Evolutionary conservation across 2,113 vertebrate species (phyloP).

Genomic region (Recurvirostra avosetta): DNA sequence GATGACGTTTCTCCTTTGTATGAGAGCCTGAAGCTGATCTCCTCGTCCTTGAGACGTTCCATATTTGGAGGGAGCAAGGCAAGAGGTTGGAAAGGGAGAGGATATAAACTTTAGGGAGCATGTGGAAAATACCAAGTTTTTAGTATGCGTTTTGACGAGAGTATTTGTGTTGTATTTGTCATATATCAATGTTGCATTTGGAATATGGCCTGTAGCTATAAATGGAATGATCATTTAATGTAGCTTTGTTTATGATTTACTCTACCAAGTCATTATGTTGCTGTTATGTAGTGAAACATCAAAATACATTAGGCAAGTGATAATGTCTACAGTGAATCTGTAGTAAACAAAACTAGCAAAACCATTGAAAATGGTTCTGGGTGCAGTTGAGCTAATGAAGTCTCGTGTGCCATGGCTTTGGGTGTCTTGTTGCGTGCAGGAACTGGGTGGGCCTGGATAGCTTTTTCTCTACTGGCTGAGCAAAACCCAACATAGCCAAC

Average conservation of each 20-base stretch:
- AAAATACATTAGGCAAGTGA: not conserved
- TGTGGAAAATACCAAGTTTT: not conserved
- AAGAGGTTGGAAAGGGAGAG: not conserved
- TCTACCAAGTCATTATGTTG: not conserved
- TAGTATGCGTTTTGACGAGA: not conserved
- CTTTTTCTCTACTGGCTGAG: not conserved
- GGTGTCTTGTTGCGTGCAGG: not conserved
- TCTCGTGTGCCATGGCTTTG: rapidly evolving
- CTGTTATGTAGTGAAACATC: not conserved
- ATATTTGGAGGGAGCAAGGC: not conserved
- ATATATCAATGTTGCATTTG: not conserved
- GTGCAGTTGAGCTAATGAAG: not conserved
- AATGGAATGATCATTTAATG: not conserved
- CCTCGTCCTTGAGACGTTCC: not conserved
- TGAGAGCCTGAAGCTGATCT: not conserved
- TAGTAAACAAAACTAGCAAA: not conserved
- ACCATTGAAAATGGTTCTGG: not conserved
- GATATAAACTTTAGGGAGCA: not conserved
- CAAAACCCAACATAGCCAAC: rapidly evolving
- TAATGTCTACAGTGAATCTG: not conserved
- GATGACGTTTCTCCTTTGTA: not conserved
- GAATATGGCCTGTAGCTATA: not conserved
- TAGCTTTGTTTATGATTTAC: not conserved
- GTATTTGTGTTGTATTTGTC: not conserved
- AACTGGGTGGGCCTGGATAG: rapidly evolving